These are phyloP conservation scores for Poliocrania exsul DNA, from an alignment of 2,797 vertebrate species.

Conservation along the genomic window DNA sequence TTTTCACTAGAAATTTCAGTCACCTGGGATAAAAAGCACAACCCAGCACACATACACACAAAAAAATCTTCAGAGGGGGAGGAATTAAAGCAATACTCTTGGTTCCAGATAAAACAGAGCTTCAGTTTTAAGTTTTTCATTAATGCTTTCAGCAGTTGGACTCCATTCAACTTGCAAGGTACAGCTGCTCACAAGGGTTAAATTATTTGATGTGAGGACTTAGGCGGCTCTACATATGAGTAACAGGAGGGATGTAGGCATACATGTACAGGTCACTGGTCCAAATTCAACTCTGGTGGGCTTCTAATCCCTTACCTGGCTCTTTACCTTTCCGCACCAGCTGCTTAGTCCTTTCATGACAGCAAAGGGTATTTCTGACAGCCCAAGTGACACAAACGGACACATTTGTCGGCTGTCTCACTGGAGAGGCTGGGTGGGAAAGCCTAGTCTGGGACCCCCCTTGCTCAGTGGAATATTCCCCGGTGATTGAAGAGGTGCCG, in stretches of 20 bases:
- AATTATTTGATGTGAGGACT: constrained; percentile 12
- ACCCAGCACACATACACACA: background rate
- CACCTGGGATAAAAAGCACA: constrained; percentile 39
- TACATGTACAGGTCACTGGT: background rate
- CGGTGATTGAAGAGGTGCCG: background rate
- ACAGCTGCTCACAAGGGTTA: constrained; percentile 15
- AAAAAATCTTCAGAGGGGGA: background rate
- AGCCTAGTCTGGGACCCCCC: background rate
- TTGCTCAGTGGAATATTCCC: background rate
- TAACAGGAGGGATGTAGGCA: background rate
- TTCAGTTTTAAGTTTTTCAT: constrained; percentile 5
- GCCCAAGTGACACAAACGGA: background rate
- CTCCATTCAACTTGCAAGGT: constrained; percentile 15
- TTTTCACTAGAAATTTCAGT: constrained; percentile 42
- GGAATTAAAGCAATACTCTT: constrained; percentile 7
- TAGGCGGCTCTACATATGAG: constrained; percentile 8
- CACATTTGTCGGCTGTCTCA: background rate
- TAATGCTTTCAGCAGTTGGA: constrained; percentile 11
- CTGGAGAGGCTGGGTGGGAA: background rate
- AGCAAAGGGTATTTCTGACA: background rate
- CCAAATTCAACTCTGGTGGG: background rate
- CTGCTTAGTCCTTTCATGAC: background rate
- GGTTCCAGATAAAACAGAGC: background rate
- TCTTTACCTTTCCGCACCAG: background rate
- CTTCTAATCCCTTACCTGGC: background rate